Conservation (phyloP, 2,113 vertebrate species). For the Meles meles region DNA sequence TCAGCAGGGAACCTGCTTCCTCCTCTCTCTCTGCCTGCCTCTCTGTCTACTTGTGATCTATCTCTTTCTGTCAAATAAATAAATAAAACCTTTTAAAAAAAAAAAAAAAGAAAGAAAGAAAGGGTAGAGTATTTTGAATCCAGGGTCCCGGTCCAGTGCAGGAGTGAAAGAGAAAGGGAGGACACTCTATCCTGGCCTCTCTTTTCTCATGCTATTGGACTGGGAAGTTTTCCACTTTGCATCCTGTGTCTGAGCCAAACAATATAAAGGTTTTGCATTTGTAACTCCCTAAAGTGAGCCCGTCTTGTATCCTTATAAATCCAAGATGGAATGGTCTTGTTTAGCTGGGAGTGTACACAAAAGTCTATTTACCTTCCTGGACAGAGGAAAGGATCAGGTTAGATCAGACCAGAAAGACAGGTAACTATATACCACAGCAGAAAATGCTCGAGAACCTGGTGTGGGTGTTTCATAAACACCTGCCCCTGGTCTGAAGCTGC, state of each 20-base stretch:
- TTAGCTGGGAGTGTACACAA: neutral
- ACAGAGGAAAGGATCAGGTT: neutral
- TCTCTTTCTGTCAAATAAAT: no score
- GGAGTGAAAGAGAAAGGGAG: neutral
- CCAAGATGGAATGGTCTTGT: neutral
- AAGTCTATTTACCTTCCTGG: neutral
- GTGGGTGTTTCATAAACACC: neutral
- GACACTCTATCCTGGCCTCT: neutral
- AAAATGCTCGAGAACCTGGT: neutral
- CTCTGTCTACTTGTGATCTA: no score
- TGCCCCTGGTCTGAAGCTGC: neutral
- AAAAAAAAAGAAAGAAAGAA: no score
- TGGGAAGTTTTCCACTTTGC: neutral
- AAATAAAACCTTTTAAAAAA: no score
- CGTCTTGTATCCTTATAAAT: neutral
- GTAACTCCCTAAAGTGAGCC: neutral
- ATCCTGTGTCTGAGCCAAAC: neutral
- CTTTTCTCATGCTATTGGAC: neutral
- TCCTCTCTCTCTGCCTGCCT: no score
- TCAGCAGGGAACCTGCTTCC: no score
- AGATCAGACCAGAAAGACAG: neutral
- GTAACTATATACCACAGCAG: rapidly evolving
- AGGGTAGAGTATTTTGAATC: neutral
- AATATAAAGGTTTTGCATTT: neutral
- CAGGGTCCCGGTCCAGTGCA: neutral